Evolutionary conservation across 64 coral and sea anemone genomes (phyloP).

Genomic region (Catalaphyllia jardinei): DNA sequence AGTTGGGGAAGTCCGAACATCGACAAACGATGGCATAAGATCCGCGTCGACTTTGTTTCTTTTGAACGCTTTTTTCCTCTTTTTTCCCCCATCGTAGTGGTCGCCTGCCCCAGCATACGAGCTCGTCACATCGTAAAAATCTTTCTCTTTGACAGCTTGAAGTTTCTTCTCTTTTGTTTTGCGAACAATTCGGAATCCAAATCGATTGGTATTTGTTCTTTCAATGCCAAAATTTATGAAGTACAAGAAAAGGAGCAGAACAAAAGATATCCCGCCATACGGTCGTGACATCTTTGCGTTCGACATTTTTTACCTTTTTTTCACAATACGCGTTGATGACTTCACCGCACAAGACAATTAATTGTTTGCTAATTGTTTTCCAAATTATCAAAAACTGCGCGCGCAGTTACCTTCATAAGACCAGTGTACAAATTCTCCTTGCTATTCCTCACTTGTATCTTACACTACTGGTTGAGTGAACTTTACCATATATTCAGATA

Average conservation of each 20-base stretch:
- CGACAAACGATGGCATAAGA: too few species aligned
- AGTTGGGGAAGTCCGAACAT: too few species aligned
- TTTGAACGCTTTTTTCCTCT: not conserved
- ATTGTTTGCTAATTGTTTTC: not conserved
- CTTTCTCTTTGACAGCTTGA: not conserved
- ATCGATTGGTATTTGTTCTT: not conserved
- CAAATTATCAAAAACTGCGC: too few species aligned
- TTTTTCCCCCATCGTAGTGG: not conserved
- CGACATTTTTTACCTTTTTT: not conserved
- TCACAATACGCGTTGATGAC: not conserved
- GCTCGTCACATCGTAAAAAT: not conserved
- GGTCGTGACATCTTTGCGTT: not conserved
- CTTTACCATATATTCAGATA: too few species aligned
- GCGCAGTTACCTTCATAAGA: too few species aligned
- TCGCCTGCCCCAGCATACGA: not conserved
- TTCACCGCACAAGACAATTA: not conserved
- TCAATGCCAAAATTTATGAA: not conserved
- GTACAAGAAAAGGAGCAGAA: not conserved
- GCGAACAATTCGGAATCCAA: not conserved
- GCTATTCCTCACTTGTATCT: too few species aligned
- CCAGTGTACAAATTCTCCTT: too few species aligned
- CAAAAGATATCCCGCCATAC: not conserved
- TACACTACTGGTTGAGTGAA: too few species aligned
- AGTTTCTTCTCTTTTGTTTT: not conserved
- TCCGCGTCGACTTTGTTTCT: not conserved